These are phyloP conservation scores for Phalera bucephala DNA, from an alignment of 2,888 invertebrate genomes.

Conservation along the genomic window DNA sequence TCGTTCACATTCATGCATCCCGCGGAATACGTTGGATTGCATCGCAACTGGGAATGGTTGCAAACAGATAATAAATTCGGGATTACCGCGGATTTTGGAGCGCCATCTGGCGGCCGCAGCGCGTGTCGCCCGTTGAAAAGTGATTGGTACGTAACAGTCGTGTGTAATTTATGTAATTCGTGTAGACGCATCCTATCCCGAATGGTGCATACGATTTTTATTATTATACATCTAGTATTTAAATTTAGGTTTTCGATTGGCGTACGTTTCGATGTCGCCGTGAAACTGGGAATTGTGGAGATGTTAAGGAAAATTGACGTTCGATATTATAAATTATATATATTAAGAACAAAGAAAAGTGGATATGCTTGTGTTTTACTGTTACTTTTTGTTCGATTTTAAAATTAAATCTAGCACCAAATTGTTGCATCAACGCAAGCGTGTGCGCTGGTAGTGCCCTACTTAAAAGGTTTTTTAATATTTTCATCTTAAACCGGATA, in stretches of 20 bases:
- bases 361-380: too few species aligned
- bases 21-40: slow-evolving; percentile 51
- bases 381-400: too few species aligned
- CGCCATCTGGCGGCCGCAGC: slow-evolving; percentile 58
- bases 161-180: slow-evolving; percentile 43
- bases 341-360: too few species aligned
- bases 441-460: too few species aligned
- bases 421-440: too few species aligned
- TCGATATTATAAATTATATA: too few species aligned
- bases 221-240: too few species aligned
- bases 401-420: too few species aligned
- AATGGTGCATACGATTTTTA: slow-evolving; percentile 24
- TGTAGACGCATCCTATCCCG: slow-evolving; percentile 20
- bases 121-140: slow-evolving; percentile 49
- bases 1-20: slow-evolving; percentile 50
- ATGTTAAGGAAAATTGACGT: neutral
- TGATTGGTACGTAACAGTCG: slow-evolving; percentile 51
- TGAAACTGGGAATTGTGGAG: neutral
- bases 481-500: too few species aligned
- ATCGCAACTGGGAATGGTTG: slow-evolving; percentile 55
- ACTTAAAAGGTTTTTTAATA: too few species aligned
- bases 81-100: slow-evolving; percentile 61
- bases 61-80: slow-evolving; percentile 76
- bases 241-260: slow-evolving; percentile 14
- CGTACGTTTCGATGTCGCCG: slow-evolving; percentile 5